Percentiles rank a stretch among this genome's conserved stretches.
These are phyloP conservation scores for Arrhamphus sclerolepis DNA, from an alignment of 2,797 vertebrate species.

Conservation along the genomic window DNA sequence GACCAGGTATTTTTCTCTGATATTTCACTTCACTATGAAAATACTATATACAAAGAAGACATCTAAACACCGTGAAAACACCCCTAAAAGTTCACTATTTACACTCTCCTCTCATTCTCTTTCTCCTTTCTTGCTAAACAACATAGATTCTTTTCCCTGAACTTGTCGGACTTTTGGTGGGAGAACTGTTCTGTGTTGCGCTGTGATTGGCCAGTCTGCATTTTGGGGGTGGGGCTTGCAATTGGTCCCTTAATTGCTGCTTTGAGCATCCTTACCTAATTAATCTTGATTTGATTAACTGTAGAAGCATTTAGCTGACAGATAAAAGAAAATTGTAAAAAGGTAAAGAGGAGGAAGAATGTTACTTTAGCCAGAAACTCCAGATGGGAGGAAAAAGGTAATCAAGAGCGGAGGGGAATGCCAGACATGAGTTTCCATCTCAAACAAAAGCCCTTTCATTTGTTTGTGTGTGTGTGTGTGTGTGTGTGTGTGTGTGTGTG, in stretches of 20 bases:
- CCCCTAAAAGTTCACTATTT: no score
- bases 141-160: no score
- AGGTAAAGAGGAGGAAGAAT: constrained; percentile 30
- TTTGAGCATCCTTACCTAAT: not conserved
- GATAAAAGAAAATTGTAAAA: constrained; percentile 13
- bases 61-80: no score
- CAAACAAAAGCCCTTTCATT: constrained; percentile 47
- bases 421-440: constrained; percentile 43
- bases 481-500: constrained; percentile 2
- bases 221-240: no score
- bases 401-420: constrained; percentile 49
- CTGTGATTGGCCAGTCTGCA: no score
- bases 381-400: constrained; percentile 64
- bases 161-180: no score
- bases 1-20: no score
- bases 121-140: no score
- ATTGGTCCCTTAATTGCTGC: not conserved
- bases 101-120: no score
- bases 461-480: constrained; percentile 9
- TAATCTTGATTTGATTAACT: not conserved
- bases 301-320: constrained; percentile 3
- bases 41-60: no score
- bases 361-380: constrained; percentile 45
- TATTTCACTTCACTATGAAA: no score
- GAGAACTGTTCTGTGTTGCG: no score